Evolutionary conservation across 2,888 invertebrate genomes (phyloP).

Genomic region (Adelognathus sp.): DNA sequence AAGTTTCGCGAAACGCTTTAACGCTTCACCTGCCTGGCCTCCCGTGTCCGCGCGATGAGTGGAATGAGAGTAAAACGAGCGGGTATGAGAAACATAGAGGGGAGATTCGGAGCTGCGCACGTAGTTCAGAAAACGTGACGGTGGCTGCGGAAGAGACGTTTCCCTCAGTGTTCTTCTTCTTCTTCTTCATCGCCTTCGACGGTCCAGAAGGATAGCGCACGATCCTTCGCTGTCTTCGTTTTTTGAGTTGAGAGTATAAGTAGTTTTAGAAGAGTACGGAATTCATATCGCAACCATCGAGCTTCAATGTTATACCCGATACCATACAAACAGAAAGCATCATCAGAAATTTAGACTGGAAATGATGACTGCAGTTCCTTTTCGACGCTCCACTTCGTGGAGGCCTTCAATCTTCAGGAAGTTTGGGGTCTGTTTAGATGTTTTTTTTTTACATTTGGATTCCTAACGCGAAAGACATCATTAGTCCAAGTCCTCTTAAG

Average conservation of each 20-base stretch:
- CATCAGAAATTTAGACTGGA: too few species aligned
- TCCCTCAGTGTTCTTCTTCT: background rate
- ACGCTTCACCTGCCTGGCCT: conserved; percentile 50
- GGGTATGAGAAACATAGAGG: conserved; percentile 1
- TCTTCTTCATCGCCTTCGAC: background rate
- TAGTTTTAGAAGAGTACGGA: background rate
- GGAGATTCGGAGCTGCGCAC: background rate
- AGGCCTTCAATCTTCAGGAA: too few species aligned
- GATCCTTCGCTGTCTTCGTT: conserved; percentile 31
- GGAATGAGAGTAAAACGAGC: conserved; percentile 15
- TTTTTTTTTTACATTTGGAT: too few species aligned
- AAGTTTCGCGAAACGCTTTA: conserved; percentile 56
- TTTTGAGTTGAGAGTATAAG: background rate
- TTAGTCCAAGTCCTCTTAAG: too few species aligned
- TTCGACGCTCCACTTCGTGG: too few species aligned
- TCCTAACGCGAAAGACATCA: too few species aligned
- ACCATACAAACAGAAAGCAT: background rate
- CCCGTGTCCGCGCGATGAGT: conserved; percentile 29
- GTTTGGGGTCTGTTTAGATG: too few species aligned
- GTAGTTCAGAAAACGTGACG: conserved; percentile 53
- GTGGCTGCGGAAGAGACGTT: conserved; percentile 41
- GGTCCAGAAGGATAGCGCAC: background rate
- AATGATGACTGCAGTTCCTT: too few species aligned
- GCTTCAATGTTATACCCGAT: too few species aligned
- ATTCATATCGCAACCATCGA: background rate